Percentiles rank a stretch among this genome's conserved stretches.
These are phyloP conservation scores for Corbicula japonica DNA, from an alignment of 2,888 invertebrate genomes.

Conservation along the genomic window DNA sequence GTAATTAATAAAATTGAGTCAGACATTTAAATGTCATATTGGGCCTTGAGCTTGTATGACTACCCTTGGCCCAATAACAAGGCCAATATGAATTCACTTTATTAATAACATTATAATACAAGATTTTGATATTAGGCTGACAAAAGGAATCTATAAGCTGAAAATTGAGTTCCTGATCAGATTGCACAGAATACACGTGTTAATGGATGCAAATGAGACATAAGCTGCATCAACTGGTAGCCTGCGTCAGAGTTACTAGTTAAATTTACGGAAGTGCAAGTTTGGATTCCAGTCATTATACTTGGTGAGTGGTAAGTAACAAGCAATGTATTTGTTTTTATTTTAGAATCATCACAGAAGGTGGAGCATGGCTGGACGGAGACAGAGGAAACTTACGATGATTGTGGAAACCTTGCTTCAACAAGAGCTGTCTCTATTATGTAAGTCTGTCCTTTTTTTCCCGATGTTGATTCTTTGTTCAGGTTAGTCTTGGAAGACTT, in stretches of 20 bases:
- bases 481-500: background rate
- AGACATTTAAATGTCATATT: too few species aligned
- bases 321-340: background rate
- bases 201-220: background rate
- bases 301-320: background rate
- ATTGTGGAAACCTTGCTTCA: slow-evolving; percentile 39
- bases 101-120: too few species aligned
- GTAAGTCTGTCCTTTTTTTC: slow-evolving; percentile 26
- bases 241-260: background rate
- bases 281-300: background rate
- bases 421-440: slow-evolving; percentile 42
- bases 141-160: too few species aligned
- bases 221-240: background rate
- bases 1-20: too few species aligned
- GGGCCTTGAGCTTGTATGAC: too few species aligned
- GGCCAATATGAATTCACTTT: too few species aligned
- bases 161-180: too few species aligned
- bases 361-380: slow-evolving; percentile 29
- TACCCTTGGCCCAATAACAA: too few species aligned
- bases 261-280: background rate
- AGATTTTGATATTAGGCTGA: too few species aligned
- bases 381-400: slow-evolving; percentile 49
- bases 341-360: slow-evolving; percentile 2
- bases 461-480: background rate
- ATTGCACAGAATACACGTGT: background rate